Evolutionary conservation across 2,888 invertebrate genomes (phyloP).

Genomic region (Troglohyphantes excavatus): DNA sequence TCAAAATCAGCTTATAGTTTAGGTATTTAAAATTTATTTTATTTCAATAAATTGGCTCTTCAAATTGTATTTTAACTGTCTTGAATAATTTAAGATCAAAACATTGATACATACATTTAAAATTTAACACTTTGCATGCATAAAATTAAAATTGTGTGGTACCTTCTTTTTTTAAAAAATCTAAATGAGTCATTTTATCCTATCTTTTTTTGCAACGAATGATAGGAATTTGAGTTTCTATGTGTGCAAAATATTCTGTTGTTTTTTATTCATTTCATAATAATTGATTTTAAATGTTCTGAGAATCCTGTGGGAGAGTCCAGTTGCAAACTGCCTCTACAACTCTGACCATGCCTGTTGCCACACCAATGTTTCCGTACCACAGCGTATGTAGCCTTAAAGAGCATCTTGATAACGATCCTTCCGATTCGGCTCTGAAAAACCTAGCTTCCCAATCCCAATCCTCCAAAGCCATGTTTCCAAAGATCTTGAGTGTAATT

Average conservation of each 20-base stretch:
- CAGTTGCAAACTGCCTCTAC: constrained; percentile 68
- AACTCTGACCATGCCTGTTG: constrained; percentile 71
- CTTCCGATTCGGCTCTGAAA: constrained; percentile 73
- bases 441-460: constrained; percentile 76
- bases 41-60: too few species aligned
- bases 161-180: too few species aligned
- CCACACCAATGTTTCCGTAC: constrained; percentile 74
- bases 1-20: too few species aligned
- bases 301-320: constrained; percentile 73
- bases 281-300: constrained; percentile 78
- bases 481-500: constrained; percentile 66
- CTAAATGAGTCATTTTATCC: too few species aligned
- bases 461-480: constrained; percentile 67
- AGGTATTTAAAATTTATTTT: too few species aligned
- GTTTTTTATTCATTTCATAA: constrained; percentile 69
- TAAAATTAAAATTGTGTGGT: too few species aligned
- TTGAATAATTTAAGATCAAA: too few species aligned
- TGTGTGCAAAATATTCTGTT: constrained; percentile 59
- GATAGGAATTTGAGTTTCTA: constrained; percentile 19
- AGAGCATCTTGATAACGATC: constrained; percentile 65
- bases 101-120: not conserved
- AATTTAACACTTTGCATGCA: too few species aligned
- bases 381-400: constrained; percentile 66
- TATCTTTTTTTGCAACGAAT: not conserved
- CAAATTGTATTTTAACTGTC: too few species aligned